phyloP scores from a whole-genome alignment of 1,140 invertebrate species.

The Meloidogyne hapla region DNA sequence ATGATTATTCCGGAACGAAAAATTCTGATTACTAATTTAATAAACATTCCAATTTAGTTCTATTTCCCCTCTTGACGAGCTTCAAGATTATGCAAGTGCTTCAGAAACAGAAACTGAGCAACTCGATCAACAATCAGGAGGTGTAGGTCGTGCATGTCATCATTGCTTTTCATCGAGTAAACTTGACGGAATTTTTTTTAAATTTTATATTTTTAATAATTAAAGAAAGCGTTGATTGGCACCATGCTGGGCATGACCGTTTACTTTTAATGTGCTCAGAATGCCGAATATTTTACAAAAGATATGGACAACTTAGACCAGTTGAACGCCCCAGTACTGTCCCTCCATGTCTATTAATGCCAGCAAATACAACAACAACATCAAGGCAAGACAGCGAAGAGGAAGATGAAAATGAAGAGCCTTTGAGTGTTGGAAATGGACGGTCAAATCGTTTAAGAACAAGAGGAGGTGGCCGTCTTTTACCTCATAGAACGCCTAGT shows the following conservation, averaged over 20 bases:
- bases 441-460: conserved; percentile 22
- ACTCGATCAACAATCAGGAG: conserved; percentile 80
- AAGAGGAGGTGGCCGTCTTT: conserved; percentile 24
- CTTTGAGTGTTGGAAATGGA: neutral
- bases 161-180: conserved; percentile 72
- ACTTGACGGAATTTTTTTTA: neutral
- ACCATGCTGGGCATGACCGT: conserved; percentile 77
- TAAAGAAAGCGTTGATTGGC: conserved; percentile 74
- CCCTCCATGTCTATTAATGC: conserved; percentile 29
- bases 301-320: conserved; percentile 77
- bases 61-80: conserved; percentile 34
- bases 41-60: neutral
- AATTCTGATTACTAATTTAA: neutral
- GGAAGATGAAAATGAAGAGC: conserved; percentile 39
- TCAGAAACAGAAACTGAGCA: conserved; percentile 88
- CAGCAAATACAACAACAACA: conserved; percentile 1
- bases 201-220: conserved; percentile 12
- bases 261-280: conserved; percentile 74
- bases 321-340: conserved; percentile 63
- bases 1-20: neutral
- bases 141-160: conserved; percentile 69
- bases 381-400: conserved; percentile 19
- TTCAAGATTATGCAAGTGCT: conserved; percentile 56
- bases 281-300: conserved; percentile 79
- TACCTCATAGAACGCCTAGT: conserved; percentile 28